These are phyloP conservation scores for Ursus arctos DNA, from an alignment of 2,113 vertebrate genomes.

Conservation along the genomic window DNA sequence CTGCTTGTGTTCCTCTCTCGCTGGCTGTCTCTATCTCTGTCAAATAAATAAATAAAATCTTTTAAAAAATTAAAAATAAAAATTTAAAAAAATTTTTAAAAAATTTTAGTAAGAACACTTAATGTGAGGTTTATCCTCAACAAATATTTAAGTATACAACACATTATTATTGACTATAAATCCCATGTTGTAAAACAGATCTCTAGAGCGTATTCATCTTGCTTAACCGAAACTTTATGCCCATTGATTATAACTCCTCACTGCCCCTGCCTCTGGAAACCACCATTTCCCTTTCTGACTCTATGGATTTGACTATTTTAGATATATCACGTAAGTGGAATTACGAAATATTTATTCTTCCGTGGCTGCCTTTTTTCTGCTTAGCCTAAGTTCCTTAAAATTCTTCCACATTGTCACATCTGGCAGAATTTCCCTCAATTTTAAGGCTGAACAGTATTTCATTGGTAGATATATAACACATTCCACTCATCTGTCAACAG, in stretches of 20 bases:
- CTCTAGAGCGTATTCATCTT: not conserved
- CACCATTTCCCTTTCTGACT: not conserved
- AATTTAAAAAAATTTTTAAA: not conserved
- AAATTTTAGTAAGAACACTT: not conserved
- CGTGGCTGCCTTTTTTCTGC: not conserved
- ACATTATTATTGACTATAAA: not conserved
- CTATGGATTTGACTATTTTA: not conserved
- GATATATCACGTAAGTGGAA: not conserved
- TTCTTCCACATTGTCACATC: not conserved
- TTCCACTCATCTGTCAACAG: not conserved
- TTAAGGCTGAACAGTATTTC: not conserved
- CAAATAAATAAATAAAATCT: no score
- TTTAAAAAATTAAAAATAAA: no score
- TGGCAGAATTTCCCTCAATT: not conserved
- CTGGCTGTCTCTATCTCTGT: no score
- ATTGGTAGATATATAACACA: not conserved
- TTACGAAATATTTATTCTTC: not conserved
- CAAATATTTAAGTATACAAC: not conserved
- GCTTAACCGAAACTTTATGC: not conserved
- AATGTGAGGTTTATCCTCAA: not conserved
- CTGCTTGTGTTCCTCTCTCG: no score
- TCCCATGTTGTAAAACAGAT: not conserved
- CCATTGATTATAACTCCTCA: not conserved
- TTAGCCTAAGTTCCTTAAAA: not conserved
- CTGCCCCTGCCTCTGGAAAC: not conserved